Evolutionary conservation across 1,140 invertebrate genomes (phyloP), one percentile per base, ranked within the genome.

Genomic region (Brachionus plicatilis): DNA sequence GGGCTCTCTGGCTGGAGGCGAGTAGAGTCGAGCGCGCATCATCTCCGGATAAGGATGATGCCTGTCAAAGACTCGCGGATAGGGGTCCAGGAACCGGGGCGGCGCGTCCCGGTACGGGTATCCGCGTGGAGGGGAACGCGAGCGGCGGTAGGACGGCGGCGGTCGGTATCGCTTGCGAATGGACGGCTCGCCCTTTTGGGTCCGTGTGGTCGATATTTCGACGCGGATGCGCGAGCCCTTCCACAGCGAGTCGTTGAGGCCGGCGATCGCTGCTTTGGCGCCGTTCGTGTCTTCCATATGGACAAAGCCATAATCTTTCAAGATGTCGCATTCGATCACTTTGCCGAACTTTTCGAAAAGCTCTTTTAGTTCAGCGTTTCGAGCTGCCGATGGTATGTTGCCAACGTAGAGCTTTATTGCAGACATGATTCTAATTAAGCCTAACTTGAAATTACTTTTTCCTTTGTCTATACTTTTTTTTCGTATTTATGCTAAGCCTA

Each of bases 251-350:
- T 95, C 94, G 92, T 97, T 96, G 87, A 97, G 91, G 88, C 94
- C 95, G 90, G 95, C 94, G 89, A 96, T 96, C 66, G 95, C 95
- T 88, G 94, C 93, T 91, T 95, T 93, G 68, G 95, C 95, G 88
- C 94, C 93, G 87, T 94, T 92, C 89, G 95, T 94, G 90, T 94
- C 94, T 91, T 95, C 94, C 95, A 96, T 97, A 91, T 97, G 96
- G 92, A 97, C 95, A 92, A 97, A 97, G 87, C 95, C 95, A 93
- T 96, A 97, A 91, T 96, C 96, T 91, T 95, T 95, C 85, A 97
- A 94, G 87, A 97, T 94, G 91, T 96, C 96, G 90, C 95, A 97
- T 92, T 97, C 95, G 85, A 95, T 93, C 87, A 97, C 95, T 90
- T 94, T 95, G 88, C 96, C 96, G 93, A 94, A 96, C 88, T 96